A percentile compares a stretch with the other conserved stretches of the same genome.
Conservation (phyloP, 2,113 vertebrate genomes). For the Hydrochoerus hydrochaeris region DNA sequence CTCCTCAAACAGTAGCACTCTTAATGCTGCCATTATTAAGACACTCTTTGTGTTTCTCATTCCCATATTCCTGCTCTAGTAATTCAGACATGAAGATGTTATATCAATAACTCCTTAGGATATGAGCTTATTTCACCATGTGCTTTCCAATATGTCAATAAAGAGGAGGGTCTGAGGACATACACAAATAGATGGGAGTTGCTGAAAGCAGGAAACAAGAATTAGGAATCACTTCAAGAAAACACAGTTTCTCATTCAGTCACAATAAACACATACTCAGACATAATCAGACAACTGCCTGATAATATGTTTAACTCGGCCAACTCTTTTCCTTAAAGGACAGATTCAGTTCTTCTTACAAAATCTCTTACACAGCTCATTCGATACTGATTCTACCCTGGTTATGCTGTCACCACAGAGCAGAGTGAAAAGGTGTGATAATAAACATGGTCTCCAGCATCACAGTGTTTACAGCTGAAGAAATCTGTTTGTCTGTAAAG, state of each 20-base stretch:
- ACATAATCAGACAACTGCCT: background rate
- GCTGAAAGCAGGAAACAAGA: background rate
- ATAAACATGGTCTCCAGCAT: background rate
- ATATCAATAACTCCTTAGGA: background rate
- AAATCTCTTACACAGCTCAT: background rate
- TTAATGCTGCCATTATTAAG: background rate
- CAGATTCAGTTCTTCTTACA: background rate
- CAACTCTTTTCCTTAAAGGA: background rate
- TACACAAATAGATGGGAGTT: background rate
- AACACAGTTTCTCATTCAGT: constrained; percentile 42
- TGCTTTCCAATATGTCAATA: background rate
- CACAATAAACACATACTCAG: background rate
- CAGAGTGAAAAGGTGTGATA: background rate
- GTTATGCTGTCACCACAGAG: background rate
- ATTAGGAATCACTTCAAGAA: background rate
- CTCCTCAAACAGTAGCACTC: background rate
- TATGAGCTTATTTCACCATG: background rate
- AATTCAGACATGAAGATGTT: constrained; percentile 4
- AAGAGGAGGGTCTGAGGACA: background rate
- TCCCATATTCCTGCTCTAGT: background rate
- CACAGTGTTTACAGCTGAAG: background rate
- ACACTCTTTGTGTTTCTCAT: background rate
- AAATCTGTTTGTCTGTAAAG: background rate
- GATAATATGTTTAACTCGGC: background rate
- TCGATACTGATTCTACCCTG: background rate